Conservation (phyloP, 2,113 vertebrate genomes). For the Dicrurus megarhynchus region DNA sequence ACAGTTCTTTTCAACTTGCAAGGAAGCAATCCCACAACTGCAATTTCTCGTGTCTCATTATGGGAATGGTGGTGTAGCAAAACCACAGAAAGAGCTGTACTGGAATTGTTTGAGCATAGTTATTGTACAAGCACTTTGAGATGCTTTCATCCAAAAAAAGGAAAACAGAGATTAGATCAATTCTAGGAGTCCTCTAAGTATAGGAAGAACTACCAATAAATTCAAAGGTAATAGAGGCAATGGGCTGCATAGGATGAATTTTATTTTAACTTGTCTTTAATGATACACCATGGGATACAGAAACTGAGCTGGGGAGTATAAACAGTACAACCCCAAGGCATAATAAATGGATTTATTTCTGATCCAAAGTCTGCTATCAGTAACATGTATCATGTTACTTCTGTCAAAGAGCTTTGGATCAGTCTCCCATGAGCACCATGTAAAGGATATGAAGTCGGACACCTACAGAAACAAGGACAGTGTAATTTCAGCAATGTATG, state of each 20-base stretch:
- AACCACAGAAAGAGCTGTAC: neutral
- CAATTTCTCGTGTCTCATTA: neutral
- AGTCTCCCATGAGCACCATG: neutral
- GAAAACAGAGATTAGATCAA: neutral
- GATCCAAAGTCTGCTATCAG: neutral
- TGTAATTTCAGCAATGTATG: neutral
- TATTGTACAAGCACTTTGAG: neutral
- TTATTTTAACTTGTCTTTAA: neutral
- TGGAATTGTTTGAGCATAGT: neutral
- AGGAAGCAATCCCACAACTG: neutral
- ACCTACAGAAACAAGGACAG: neutral
- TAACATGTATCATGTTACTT: neutral
- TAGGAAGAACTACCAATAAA: neutral
- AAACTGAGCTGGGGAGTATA: neutral
- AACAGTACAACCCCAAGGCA: neutral
- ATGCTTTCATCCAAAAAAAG: neutral
- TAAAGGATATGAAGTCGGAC: neutral
- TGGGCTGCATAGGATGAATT: neutral
- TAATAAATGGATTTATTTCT: neutral
- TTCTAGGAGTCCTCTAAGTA: neutral
- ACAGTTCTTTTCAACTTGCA: neutral
- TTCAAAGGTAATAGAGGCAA: neutral
- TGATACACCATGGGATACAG: neutral
- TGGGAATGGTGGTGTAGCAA: neutral
- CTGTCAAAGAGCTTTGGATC: neutral